Percentiles rank a stretch among this genome's conserved stretches.
Conservation (phyloP, 2,797 vertebrate species). For the Anas bahamensis region DNA sequence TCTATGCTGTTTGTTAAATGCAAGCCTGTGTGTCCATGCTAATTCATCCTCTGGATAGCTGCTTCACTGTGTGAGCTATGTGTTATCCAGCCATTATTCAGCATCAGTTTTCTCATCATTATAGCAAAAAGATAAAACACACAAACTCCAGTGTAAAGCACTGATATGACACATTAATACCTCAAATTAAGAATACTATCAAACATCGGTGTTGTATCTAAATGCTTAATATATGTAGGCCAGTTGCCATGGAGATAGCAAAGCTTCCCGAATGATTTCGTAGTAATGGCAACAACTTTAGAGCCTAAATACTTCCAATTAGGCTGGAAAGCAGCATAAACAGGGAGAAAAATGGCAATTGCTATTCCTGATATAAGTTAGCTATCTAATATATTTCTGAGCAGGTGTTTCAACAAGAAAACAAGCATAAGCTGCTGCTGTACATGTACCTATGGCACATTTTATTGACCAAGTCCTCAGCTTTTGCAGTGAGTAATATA, state of each 20-base stretch:
- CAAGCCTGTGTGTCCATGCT: fast-evolving
- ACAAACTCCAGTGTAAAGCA: background rate
- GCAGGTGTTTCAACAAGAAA: background rate
- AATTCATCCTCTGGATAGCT: background rate
- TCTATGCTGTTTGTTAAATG: background rate
- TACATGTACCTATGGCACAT: background rate
- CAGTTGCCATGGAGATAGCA: conserved; percentile 36
- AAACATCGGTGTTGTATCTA: background rate
- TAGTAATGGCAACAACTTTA: conserved; percentile 9
- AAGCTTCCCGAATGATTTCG: background rate
- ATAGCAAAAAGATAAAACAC: background rate
- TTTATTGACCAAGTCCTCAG: background rate
- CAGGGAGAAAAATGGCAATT: background rate
- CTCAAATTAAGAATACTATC: background rate
- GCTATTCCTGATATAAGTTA: background rate
- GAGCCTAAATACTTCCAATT: conserved; percentile 2
- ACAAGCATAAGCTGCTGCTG: background rate
- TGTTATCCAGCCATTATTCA: background rate
- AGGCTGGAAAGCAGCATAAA: background rate
- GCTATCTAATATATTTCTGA: background rate
- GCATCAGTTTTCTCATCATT: background rate
- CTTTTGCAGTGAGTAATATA: background rate
- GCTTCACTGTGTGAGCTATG: background rate
- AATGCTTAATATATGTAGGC: background rate
- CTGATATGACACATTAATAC: background rate